These are phyloP conservation scores for Drosophila azteca DNA, from an alignment of 1,140 invertebrate genomes.

Conservation along the genomic window DNA sequence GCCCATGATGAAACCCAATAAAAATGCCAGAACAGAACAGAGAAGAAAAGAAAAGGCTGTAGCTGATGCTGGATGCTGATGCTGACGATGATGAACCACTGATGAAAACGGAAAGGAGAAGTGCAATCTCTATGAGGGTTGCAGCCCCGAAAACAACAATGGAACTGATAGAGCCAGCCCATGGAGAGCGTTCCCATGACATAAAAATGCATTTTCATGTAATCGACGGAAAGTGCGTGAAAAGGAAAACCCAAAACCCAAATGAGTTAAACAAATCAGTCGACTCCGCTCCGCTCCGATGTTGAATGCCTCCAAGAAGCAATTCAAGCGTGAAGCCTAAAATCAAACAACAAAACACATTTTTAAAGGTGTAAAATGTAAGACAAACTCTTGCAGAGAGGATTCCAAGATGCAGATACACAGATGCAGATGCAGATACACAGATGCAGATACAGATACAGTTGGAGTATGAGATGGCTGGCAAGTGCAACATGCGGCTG, in stretches of 20 bases:
- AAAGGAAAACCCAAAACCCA: constrained; percentile 35
- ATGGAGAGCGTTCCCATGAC: constrained; percentile 60
- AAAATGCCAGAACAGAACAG: constrained; percentile 48
- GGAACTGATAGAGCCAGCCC: not conserved
- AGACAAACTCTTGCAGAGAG: constrained; percentile 54
- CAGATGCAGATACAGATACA: constrained; percentile 27
- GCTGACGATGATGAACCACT: constrained; percentile 40
- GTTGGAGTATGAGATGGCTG: constrained; percentile 27
- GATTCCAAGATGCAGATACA: constrained; percentile 15
- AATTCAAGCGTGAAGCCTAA: constrained; percentile 68
- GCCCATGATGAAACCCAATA: constrained; percentile 69
- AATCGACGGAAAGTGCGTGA: constrained; percentile 66
- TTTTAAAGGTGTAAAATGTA: constrained; percentile 72
- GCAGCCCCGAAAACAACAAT: constrained; percentile 44
- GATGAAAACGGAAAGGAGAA: constrained; percentile 9
- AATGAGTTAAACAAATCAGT: constrained; percentile 75
- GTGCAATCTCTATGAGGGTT: constrained; percentile 53
- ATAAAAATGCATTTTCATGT: constrained; percentile 76
- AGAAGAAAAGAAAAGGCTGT: constrained; percentile 23
- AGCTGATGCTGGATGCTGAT: not conserved
- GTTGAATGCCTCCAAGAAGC: constrained; percentile 15
- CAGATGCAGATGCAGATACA: constrained; percentile 33
- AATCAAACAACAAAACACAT: constrained; percentile 62
- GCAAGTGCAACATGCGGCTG: constrained; percentile 58
- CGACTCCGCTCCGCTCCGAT: constrained; percentile 11